Percentiles rank a stretch among this genome's conserved stretches.
phyloP scores from a whole-genome alignment of 2,888 invertebrate species.

The Apoderus coryli region DNA sequence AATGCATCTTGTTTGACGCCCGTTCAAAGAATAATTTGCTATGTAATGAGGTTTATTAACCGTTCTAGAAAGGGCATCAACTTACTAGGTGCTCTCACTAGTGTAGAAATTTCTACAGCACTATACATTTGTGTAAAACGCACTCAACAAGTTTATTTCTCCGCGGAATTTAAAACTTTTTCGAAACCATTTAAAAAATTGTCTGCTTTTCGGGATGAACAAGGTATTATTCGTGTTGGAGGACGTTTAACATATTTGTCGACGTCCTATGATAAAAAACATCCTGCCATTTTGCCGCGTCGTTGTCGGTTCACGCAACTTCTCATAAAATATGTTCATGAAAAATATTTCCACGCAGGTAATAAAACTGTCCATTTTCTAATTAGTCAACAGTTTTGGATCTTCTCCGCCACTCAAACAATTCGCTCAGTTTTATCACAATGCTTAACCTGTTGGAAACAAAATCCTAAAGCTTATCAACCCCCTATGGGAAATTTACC shows the following conservation, averaged over 20 bases:
- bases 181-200: slow-evolving; percentile 10
- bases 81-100: no score
- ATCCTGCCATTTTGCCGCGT: no score
- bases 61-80: slow-evolving; percentile 8
- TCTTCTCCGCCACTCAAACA: no score
- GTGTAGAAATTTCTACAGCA: no score
- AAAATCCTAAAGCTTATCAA: slow-evolving; percentile 6
- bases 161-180: neutral
- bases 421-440: slow-evolving; percentile 12
- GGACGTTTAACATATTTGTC: slow-evolving; percentile 13
- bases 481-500: slow-evolving; percentile 15
- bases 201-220: slow-evolving; percentile 12
- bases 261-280: slow-evolving; percentile 10
- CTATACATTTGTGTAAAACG: no score
- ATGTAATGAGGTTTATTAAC: no score
- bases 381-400: no score
- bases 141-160: no score
- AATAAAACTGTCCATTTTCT: no score
- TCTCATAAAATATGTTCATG: slow-evolving; percentile 13
- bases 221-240: slow-evolving; percentile 14
- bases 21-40: slow-evolving; percentile 8
- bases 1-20: no score
- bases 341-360: slow-evolving; percentile 14
- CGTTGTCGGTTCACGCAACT: slow-evolving; percentile 12
- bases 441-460: slow-evolving; percentile 14